Evolutionary conservation across 2,113 vertebrate genomes (phyloP).

Genomic region (Rhea americana): DNA sequence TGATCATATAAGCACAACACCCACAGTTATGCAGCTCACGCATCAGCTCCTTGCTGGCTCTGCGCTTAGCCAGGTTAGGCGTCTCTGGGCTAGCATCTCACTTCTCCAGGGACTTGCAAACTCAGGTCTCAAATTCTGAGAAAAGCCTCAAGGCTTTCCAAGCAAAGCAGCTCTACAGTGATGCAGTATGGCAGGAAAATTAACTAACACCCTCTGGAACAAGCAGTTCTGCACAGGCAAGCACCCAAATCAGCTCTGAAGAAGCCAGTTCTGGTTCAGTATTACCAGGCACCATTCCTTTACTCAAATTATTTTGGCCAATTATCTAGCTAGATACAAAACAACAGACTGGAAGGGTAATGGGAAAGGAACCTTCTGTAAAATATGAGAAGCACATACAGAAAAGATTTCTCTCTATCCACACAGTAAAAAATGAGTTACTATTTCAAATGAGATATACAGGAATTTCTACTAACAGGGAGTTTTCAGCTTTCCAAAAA

Average conservation of each 20-base stretch:
- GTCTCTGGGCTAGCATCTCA: not conserved
- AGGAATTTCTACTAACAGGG: not conserved
- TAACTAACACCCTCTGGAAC: not conserved
- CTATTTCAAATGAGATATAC: not conserved
- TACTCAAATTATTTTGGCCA: not conserved
- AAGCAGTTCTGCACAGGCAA: not conserved
- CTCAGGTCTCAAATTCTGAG: not conserved
- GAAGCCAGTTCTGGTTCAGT: not conserved
- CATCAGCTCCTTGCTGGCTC: not conserved
- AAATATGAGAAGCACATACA: not conserved
- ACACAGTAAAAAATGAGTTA: not conserved
- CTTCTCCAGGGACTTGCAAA: not conserved
- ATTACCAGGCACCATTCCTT: not conserved
- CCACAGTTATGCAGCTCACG: not conserved
- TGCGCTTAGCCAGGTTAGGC: not conserved
- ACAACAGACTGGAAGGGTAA: not conserved
- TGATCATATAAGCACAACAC: not conserved
- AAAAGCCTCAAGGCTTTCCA: not conserved
- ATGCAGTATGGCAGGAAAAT: not conserved
- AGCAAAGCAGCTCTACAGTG: not conserved
- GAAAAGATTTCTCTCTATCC: not conserved
- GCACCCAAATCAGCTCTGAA: not conserved
- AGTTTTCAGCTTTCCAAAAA: not conserved
- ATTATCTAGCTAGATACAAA: not conserved
- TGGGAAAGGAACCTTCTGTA: not conserved